Percentiles rank a stretch among this genome's conserved stretches.
phyloP scores from a whole-genome alignment of 2,888 invertebrate genomes.

The Dioctria linearis region DNA sequence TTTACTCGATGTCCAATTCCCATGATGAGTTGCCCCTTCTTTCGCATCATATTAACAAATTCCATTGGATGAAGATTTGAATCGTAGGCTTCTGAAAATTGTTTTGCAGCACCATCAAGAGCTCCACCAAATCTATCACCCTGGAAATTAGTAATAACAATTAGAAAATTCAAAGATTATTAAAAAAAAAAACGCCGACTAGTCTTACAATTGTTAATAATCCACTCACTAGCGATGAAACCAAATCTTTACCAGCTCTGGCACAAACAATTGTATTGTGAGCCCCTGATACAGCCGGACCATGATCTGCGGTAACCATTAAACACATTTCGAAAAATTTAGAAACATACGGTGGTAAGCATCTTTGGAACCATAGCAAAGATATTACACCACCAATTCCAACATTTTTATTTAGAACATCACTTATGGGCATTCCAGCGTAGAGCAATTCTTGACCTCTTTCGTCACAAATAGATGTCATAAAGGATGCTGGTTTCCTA shows the following conservation, averaged over 20 bases:
- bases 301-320: slow-evolving; percentile 99
- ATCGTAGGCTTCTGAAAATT: slow-evolving; percentile 98
- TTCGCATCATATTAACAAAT: slow-evolving; percentile 98
- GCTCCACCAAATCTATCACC: slow-evolving; percentile 99
- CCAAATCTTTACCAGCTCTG: slow-evolving; percentile 96
- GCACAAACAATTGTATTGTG: slow-evolving; percentile 99
- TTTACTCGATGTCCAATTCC: slow-evolving; percentile 97
- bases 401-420: slow-evolving; percentile 92
- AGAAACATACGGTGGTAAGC: slow-evolving; percentile 92
- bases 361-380: slow-evolving; percentile 98
- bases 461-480: slow-evolving; percentile 99
- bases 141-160: slow-evolving; percentile 70
- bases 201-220: slow-evolving; percentile 92
- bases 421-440: slow-evolving; percentile 92
- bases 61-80: slow-evolving; percentile 95
- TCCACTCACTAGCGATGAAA: slow-evolving; percentile 96
- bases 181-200: slow-evolving; percentile 61
- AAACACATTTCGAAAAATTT: slow-evolving; percentile 99
- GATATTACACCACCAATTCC: slow-evolving; percentile 99
- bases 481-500: slow-evolving; percentile 98
- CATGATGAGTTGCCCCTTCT: slow-evolving; percentile 98
- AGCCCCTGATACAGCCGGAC: slow-evolving; percentile 98
- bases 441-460: slow-evolving; percentile 97
- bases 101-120: slow-evolving; percentile 96
- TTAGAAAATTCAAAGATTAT: slow-evolving; percentile 6